Evolutionary conservation across 2,888 invertebrate species (phyloP).

Genomic region (Platerodrilus igneus): DNA sequence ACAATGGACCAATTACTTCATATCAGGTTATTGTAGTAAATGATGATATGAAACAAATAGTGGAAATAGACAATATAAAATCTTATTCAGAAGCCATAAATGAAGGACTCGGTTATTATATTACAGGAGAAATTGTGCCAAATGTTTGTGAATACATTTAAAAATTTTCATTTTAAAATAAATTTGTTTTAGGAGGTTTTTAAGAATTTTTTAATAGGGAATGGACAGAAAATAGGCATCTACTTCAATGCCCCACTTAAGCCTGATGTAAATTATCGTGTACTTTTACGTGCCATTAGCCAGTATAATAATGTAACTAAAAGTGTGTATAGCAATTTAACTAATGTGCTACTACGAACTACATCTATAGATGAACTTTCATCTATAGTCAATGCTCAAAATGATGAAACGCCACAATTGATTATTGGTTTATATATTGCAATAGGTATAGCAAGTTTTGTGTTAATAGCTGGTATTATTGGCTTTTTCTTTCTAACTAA

Average conservation of each 20-base stretch:
- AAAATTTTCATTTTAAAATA: conserved; percentile 3
- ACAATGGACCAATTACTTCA: conserved; percentile 72
- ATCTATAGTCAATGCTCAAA: too few relatives aligned
- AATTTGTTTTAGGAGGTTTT: conserved; percentile 50
- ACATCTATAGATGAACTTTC: too few relatives aligned
- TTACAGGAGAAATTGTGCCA: conserved; percentile 73
- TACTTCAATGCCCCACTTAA: conserved; percentile 73
- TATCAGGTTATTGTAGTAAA: conserved; percentile 73
- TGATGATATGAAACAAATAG: conserved; percentile 59
- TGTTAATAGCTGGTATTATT: conserved; percentile 61
- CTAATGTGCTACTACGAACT: too few relatives aligned
- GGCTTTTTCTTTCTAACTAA: conserved; percentile 58
- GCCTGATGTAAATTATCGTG: conserved; percentile 57
- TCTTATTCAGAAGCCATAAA: conserved; percentile 63
- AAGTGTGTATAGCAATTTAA: conserved; percentile 59
- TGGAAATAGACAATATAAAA: conserved; percentile 57
- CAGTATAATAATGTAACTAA: conserved; percentile 61
- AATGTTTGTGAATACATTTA: conserved; percentile 43
- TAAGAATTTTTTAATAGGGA: conserved; percentile 71
- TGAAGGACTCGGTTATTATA: conserved; percentile 72
- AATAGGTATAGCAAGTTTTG: conserved; percentile 63
- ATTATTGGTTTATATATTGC: conserved; percentile 54
- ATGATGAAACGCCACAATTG: conserved; percentile 46
- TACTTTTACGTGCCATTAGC: conserved; percentile 69
- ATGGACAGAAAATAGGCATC: conserved; percentile 66